phyloP scores from a whole-genome alignment of 1,140 invertebrate species.

The Bombus balteatus region DNA sequence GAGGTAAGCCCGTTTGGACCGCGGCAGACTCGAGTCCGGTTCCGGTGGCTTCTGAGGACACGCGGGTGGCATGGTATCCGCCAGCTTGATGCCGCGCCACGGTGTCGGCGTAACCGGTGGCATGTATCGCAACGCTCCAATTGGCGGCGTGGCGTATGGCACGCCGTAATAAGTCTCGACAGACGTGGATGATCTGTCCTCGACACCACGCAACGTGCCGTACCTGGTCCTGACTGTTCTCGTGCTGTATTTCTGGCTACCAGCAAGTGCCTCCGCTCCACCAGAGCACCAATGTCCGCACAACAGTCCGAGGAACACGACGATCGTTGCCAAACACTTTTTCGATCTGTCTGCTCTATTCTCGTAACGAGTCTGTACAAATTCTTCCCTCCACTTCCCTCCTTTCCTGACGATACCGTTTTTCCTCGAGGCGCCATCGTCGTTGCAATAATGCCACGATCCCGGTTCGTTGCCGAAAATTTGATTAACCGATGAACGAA shows the following conservation, averaged over 20 bases:
- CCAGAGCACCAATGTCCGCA: constrained; percentile 72
- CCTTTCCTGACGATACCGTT: not conserved
- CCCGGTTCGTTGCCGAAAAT: not conserved
- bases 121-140: constrained; percentile 93
- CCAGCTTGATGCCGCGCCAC: constrained; percentile 91
- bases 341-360: constrained; percentile 12
- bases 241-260: constrained; percentile 89
- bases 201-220: constrained; percentile 91
- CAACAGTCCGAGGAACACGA: constrained; percentile 82
- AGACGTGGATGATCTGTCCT: constrained; percentile 89
- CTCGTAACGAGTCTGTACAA: not conserved
- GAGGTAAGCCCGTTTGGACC: constrained; percentile 90
- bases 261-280: constrained; percentile 76
- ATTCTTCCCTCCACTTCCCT: constrained; percentile 7
- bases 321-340: constrained; percentile 63
- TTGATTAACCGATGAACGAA: too few species aligned
- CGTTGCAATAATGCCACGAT: not conserved
- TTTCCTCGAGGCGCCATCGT: not conserved
- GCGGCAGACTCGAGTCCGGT: constrained; percentile 90
- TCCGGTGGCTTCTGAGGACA: constrained; percentile 93
- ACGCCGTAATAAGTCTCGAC: constrained; percentile 98
- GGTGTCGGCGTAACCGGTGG: constrained; percentile 95
- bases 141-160: constrained; percentile 93
- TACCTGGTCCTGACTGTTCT: constrained; percentile 93
- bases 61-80: constrained; percentile 92